phyloP scores from a whole-genome alignment of 2,888 invertebrate species.

The Sphecodes monilicornis region DNA sequence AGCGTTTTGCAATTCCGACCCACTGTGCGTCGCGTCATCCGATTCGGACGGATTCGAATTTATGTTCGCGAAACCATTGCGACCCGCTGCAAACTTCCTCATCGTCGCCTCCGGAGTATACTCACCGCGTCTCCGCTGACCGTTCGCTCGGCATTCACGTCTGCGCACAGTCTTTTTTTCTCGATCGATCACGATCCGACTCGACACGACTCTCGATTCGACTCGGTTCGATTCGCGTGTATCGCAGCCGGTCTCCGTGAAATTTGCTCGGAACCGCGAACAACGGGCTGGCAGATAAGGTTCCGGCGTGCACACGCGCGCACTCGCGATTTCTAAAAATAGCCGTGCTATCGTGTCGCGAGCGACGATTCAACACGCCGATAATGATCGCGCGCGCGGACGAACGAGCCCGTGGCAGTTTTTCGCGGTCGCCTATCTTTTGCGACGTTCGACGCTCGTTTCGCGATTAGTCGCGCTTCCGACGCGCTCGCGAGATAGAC shows the following conservation, averaged over 20 bases:
- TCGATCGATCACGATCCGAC: background rate
- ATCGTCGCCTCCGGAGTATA: background rate
- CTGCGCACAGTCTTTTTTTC: background rate
- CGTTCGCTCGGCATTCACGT: background rate
- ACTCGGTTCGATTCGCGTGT: background rate
- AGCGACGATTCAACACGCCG: slow-evolving; percentile 45
- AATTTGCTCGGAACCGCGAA: background rate
- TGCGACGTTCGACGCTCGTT: background rate
- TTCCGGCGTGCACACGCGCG: background rate
- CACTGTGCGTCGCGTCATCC: background rate
- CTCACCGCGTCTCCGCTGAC: background rate
- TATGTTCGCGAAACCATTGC: background rate
- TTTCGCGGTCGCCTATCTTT: slow-evolving; percentile 24
- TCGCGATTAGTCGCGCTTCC: background rate
- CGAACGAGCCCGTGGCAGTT: slow-evolving; percentile 14
- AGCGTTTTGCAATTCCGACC: background rate
- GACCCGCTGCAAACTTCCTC: background rate
- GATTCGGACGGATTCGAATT: background rate
- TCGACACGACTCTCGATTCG: too few relatives aligned
- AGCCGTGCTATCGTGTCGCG: slow-evolving; percentile 59
- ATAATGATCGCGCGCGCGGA: slow-evolving; percentile 53
- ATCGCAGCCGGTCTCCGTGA: background rate
- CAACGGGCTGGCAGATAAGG: background rate
- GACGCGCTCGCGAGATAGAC: background rate
- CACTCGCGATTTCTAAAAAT: slow-evolving; percentile 61